phyloP scores from a whole-genome alignment of 2,113 vertebrate species.

The Hydrolagus affinis region DNA sequence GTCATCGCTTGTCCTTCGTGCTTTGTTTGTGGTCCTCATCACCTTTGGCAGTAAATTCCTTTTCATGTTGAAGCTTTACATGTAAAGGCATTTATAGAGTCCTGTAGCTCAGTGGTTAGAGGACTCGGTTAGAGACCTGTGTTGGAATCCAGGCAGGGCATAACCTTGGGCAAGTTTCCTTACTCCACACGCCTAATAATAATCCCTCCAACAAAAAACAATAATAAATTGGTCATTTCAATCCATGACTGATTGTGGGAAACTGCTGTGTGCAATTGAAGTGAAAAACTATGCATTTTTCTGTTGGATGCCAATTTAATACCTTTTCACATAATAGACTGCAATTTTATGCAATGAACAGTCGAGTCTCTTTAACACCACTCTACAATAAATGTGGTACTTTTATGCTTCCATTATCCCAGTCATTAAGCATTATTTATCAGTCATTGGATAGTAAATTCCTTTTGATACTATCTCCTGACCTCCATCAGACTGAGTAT shows the following conservation, averaged over 20 bases:
- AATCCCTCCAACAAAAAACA: too few species aligned
- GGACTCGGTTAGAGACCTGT: not conserved
- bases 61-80: not conserved
- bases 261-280: too few species aligned
- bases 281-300: not conserved
- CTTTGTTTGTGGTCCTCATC: not conserved
- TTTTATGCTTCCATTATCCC: not conserved
- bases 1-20: not conserved
- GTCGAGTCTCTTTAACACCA: not conserved
- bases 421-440: not conserved
- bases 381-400: not conserved
- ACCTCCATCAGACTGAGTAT: too few species aligned
- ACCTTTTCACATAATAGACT: not conserved
- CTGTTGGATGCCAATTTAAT: not conserved
- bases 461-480: not conserved
- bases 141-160: too few species aligned
- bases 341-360: not conserved
- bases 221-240: too few species aligned
- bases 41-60: not conserved
- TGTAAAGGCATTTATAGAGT: too few species aligned
- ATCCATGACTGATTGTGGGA: too few species aligned
- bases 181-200: too few species aligned
- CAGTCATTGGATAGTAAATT: not conserved
- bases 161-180: too few species aligned
- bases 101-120: too few species aligned